Percentiles rank a stretch among this genome's conserved stretches.
phyloP scores from a whole-genome alignment of 2,113 vertebrate species.

The Opisthocomus hoazin region DNA sequence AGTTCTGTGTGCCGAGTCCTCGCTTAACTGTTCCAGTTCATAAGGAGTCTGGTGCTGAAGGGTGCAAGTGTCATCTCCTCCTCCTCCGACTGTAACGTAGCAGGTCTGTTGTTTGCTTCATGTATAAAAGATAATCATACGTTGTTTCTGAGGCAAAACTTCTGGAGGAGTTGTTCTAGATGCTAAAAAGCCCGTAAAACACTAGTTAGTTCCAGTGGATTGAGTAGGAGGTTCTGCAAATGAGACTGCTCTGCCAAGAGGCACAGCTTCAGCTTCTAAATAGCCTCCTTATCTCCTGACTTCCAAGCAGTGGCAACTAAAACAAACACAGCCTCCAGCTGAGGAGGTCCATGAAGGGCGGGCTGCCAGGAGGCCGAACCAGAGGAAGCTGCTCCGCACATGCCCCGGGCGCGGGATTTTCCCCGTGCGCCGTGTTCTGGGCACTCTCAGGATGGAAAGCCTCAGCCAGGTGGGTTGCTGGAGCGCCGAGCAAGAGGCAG shows the following conservation, averaged over 20 bases:
- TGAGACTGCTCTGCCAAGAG: not conserved
- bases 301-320: not conserved
- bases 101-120: not conserved
- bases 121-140: not conserved
- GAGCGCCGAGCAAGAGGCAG: not conserved
- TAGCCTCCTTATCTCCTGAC: not conserved
- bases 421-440: not conserved
- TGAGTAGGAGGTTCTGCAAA: not conserved
- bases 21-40: not conserved
- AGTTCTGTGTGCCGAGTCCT: not conserved
- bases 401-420: not conserved
- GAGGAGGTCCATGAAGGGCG: not conserved
- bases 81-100: not conserved
- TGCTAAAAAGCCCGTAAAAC: not conserved
- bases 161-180: not conserved
- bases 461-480: not conserved
- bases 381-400: not conserved
- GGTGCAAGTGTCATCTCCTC: not conserved
- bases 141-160: not conserved
- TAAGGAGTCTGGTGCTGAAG: not conserved
- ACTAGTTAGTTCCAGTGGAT: not conserved
- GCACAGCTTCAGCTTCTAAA: not conserved
- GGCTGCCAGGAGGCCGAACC: not conserved
- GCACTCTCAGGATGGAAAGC: not conserved
- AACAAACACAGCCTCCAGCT: not conserved